Evolutionary conservation across 2,797 vertebrate species (phyloP), one percentile per base, ranked within the genome.

Genomic region (Petrocephalus schoutedeni): DNA sequence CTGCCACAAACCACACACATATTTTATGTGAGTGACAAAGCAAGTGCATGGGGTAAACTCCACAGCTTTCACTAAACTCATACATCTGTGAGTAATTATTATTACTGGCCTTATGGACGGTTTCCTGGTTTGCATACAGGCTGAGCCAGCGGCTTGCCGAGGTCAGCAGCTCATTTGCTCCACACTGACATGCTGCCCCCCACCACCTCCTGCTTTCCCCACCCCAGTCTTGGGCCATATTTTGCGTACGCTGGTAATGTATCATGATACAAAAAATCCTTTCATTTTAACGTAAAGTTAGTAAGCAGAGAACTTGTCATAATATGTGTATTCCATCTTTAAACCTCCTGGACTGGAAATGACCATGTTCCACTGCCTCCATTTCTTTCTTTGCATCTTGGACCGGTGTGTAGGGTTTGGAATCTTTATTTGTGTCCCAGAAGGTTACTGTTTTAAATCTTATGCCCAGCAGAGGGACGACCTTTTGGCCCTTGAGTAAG

Each of bases 31-130:
- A 53, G 51, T n/a, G 61, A 64, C n/a, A 45, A 67, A 32, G 86
- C 12, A 53, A 67, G 64, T 19, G 2, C 16, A 45, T 21, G 86
- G 87, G 88, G 88, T 89, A 86, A 53, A 67, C 64, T 87, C 88
- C 89, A 89, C 90, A 89, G 88, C 91, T 91, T 89, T 58, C 88
- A 89, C 88, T 91, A 90, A 90, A 90, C 90, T 89, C 90, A 88
- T 88, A 89, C 90, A 91, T 90, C 90, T 91, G 91, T 91, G 90
- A 90, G 89, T 91, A 90, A 90, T 90, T 90, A 91, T 90, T 91
- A 87, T 89, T 90, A 89, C 90, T 91, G 90, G 88, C 88, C 2
- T 6, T 19, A 16, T 3, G 71, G 71, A 77, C 16, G 36, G 32
- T 19, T 77, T 77, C 32, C 71, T 77, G 71, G 36, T 77, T 45